phyloP scores from a whole-genome alignment of 2,113 vertebrate genomes.

The Bubo blakistoni region DNA sequence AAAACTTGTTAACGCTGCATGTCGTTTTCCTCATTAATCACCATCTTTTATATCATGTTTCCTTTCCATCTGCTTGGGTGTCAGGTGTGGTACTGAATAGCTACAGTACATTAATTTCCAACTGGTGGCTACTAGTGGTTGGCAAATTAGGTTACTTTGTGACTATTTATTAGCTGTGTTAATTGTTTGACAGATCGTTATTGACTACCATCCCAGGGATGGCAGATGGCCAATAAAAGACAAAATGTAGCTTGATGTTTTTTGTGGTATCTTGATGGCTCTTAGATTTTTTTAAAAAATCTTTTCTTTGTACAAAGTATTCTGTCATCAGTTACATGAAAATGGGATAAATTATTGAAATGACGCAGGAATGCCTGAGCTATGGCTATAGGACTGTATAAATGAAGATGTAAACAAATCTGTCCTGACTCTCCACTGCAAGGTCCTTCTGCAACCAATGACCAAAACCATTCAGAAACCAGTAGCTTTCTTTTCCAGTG shows the following conservation, averaged over 20 bases:
- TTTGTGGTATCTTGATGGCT: conserved; percentile 23
- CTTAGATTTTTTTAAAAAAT: background rate
- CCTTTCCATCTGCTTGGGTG: conserved; percentile 16
- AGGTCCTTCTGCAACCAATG: background rate
- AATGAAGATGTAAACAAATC: background rate
- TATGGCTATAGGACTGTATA: background rate
- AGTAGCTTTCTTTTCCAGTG: background rate
- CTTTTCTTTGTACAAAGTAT: background rate
- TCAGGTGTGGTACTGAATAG: conserved; percentile 31
- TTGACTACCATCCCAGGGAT: conserved; percentile 53
- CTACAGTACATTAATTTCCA: conserved; percentile 55
- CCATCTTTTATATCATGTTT: background rate
- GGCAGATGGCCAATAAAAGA: conserved; percentile 68
- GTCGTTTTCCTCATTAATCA: conserved; percentile 22
- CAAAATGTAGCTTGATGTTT: conserved; percentile 35
- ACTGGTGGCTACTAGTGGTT: conserved; percentile 10
- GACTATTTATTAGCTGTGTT: conserved; percentile 70
- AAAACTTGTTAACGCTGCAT: background rate
- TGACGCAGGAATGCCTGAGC: background rate
- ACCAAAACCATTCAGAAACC: background rate
- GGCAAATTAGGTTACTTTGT: conserved; percentile 32
- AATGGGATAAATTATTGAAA: background rate
- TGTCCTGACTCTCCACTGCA: background rate
- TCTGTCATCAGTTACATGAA: background rate
- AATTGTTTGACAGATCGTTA: conserved; percentile 73